Conservation (phyloP, 1,140 invertebrate species). For the Xylocopa sonorina region DNA sequence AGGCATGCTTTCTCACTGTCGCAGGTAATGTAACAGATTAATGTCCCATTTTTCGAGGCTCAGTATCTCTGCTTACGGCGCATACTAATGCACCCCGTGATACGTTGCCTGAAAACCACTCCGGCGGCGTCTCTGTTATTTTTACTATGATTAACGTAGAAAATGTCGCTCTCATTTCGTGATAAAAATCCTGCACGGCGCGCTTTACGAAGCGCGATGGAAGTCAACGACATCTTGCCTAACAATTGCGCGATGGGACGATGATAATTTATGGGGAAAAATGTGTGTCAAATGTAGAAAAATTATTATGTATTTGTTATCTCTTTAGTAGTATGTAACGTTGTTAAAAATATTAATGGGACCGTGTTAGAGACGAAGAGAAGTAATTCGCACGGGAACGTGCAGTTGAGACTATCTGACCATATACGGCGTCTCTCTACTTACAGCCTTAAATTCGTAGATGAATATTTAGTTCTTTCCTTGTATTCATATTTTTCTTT, state of each 20-base stretch:
- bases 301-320: neutral
- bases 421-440: neutral
- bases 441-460: neutral
- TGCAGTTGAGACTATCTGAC: neutral
- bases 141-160: conserved; percentile 60
- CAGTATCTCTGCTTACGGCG: conserved; percentile 61
- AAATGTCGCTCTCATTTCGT: conserved; percentile 23
- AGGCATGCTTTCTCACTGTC: conserved; percentile 67
- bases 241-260: neutral
- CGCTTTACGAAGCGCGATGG: neutral
- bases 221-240: neutral
- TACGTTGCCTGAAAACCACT: conserved; percentile 50
- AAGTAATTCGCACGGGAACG: neutral
- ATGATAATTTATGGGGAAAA: neutral
- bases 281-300: neutral
- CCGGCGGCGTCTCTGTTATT: conserved; percentile 48
- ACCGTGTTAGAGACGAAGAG: neutral
- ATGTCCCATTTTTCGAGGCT: conserved; percentile 68
- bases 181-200: conserved; percentile 42
- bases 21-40: conserved; percentile 68
- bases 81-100: conserved; percentile 62
- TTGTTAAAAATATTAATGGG: neutral
- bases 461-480: too few relatives aligned
- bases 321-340: too few relatives aligned
- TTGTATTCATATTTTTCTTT: too few relatives aligned